Evolutionary conservation across 2,888 invertebrate genomes (phyloP).

Genomic region (Polia nebulosa): DNA sequence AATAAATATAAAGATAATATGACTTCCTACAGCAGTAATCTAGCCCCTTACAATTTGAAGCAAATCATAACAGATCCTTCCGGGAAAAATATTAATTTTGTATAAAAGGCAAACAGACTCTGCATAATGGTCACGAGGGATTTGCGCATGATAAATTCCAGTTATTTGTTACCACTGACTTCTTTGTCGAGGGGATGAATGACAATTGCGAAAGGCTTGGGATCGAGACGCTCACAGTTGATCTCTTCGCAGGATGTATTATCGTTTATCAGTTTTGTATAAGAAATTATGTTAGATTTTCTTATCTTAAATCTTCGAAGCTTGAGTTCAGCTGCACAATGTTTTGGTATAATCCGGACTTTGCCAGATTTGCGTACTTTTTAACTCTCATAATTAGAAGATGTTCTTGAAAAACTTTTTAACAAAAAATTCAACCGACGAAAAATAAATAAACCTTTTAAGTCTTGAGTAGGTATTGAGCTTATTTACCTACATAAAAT

Average conservation of each 20-base stretch:
- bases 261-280: conserved; percentile 71
- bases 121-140: conserved; percentile 71
- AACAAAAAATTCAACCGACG: too few relatives aligned
- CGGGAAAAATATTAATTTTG: conserved; percentile 69
- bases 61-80: conserved; percentile 67
- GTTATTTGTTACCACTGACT: conserved; percentile 75
- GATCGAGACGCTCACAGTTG: conserved; percentile 60
- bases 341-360: conserved; percentile 17
- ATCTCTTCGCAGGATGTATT: conserved; percentile 51
- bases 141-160: conserved; percentile 75
- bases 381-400: too few relatives aligned
- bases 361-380: conserved; percentile 9
- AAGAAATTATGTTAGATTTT: conserved; percentile 71
- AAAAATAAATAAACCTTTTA: too few relatives aligned
- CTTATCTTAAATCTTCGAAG: conserved; percentile 15
- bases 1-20: conserved; percentile 15
- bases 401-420: too few relatives aligned
- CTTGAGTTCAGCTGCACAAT: conserved; percentile 30
- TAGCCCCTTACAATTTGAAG: conserved; percentile 28
- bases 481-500: too few relatives aligned
- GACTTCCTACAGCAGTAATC: not conserved
- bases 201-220: conserved; percentile 77
- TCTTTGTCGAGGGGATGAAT: conserved; percentile 74
- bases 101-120: conserved; percentile 66
- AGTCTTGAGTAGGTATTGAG: too few relatives aligned